These are phyloP conservation scores for Sebastes schlegelii DNA, from an alignment of 2,113 vertebrate genomes.

Conservation along the genomic window DNA sequence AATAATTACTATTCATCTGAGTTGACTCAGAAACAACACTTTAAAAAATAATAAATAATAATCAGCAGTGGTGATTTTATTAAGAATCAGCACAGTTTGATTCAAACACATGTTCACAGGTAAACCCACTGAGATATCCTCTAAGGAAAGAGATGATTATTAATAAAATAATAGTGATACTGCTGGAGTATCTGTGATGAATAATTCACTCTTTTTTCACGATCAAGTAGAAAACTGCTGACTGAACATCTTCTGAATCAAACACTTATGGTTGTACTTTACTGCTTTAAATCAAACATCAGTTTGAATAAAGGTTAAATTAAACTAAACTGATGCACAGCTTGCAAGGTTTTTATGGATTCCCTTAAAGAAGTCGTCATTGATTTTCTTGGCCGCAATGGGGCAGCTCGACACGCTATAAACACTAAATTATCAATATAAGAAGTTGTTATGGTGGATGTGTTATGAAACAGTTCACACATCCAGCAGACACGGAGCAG, in stretches of 20 bases:
- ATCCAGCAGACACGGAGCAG: background rate
- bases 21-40: background rate
- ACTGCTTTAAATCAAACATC: background rate
- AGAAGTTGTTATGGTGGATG: background rate
- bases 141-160: background rate
- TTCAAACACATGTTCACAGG: background rate
- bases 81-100: background rate
- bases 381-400: background rate
- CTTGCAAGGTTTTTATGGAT: background rate
- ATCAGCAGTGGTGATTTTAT: background rate
- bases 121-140: background rate
- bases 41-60: background rate
- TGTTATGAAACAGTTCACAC: background rate
- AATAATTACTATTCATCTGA: background rate
- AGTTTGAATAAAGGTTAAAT: background rate
- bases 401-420: background rate
- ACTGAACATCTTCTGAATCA: background rate
- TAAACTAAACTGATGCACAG: background rate
- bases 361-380: background rate
- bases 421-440: background rate
- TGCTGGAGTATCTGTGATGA: background rate
- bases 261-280: background rate
- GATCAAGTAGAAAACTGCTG: background rate
- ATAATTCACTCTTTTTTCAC: background rate
- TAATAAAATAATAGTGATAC: background rate